These are phyloP conservation scores for Dilophus febrilis DNA, from an alignment of 2,888 invertebrate genomes.

Conservation along the genomic window DNA sequence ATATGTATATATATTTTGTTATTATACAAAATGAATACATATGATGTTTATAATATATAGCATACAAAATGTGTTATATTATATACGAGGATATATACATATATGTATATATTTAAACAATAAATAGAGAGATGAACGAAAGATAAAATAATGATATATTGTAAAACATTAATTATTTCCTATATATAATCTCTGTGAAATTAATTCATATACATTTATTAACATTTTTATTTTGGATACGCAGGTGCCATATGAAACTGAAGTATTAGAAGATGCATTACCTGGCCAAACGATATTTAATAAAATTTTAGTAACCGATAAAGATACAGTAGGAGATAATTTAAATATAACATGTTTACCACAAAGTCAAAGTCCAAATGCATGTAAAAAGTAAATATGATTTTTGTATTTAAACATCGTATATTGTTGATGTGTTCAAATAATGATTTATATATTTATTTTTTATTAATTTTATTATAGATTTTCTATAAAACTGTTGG, in stretches of 20 bases:
- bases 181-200: too few relatives aligned
- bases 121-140: too few relatives aligned
- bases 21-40: too few relatives aligned
- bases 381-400: slow-evolving; percentile 22
- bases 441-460: neutral
- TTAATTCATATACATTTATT: too few relatives aligned
- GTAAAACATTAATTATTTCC: too few relatives aligned
- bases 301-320: slow-evolving; percentile 58
- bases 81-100: too few relatives aligned
- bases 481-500: slow-evolving; percentile 22
- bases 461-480: slow-evolving; percentile 13
- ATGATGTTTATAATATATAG: too few relatives aligned
- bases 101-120: too few relatives aligned
- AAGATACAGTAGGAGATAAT: slow-evolving; percentile 63
- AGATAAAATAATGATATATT: too few relatives aligned
- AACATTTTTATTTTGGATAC: slow-evolving; percentile 15
- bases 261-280: slow-evolving; percentile 57
- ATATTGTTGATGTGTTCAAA: too few relatives aligned
- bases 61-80: too few relatives aligned
- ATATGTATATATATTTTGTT: too few relatives aligned
- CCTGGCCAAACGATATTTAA: slow-evolving; percentile 55
- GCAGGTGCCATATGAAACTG: slow-evolving; percentile 64
- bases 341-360: slow-evolving; percentile 51
- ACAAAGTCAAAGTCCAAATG: slow-evolving; percentile 30
- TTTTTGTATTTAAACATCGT: neutral